phyloP scores from a whole-genome alignment of 2,888 invertebrate species.

The Nephrotoma flavescens region DNA sequence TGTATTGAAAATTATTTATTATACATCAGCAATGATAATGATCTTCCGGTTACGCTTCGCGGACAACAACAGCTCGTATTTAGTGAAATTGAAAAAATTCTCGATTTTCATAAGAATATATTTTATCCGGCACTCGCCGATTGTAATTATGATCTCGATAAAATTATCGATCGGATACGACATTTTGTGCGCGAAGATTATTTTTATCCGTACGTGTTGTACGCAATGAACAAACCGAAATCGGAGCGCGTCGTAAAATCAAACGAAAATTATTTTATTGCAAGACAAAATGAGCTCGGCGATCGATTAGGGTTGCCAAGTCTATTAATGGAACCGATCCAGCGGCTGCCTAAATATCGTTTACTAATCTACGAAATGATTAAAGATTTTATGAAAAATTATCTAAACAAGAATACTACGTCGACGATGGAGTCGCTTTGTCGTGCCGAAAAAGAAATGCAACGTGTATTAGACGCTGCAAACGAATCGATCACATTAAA shows the following conservation, averaged over 20 bases:
- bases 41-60: constrained; percentile 24
- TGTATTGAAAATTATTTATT: constrained; percentile 28
- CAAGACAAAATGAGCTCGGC: neutral
- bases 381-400: neutral
- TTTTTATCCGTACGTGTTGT: neutral
- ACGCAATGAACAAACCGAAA: constrained; percentile 1
- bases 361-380: neutral
- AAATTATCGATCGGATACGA: neutral
- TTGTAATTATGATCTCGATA: neutral
- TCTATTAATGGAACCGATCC: neutral
- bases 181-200: neutral
- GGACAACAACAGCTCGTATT: constrained; percentile 46
- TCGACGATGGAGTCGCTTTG: neutral
- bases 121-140: constrained; percentile 14
- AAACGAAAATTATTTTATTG: neutral
- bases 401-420: neutral
- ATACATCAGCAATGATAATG: constrained; percentile 22
- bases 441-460: neutral
- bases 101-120: constrained; percentile 59
- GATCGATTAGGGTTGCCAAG: neutral
- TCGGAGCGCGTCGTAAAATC: neutral
- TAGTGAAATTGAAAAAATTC: constrained; percentile 86
- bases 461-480: neutral
- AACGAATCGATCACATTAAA: neutral
- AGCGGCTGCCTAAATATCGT: neutral